Base-by-base conservation (phyloP, 2,113 vertebrate genomes). In the Phocoena sinus region DNA sequence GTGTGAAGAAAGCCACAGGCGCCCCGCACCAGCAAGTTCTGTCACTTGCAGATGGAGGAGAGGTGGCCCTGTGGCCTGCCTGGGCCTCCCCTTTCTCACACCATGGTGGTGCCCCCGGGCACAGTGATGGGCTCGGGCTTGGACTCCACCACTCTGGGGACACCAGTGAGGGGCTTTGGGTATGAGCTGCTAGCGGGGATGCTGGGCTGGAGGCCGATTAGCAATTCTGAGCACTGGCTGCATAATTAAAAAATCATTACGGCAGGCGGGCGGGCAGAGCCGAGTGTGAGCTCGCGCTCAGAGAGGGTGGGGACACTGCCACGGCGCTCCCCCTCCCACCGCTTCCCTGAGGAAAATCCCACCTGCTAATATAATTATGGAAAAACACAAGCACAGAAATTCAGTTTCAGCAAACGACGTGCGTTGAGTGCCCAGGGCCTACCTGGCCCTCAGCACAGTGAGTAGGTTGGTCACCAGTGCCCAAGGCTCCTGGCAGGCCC, bases 241-340 rank as follows among this genome's bases (percentile, higher is more conserved):
- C 96, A 97, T 97, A 98, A 98, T 98, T 98, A 98, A 98, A 98
- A 98, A 98, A 98, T 98, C 97, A 98, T 98, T 98, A 96, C 36
- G 26, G 97, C 96, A 93, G 97, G 97, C 96, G 8, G 96, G 95
- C 94, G 25, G 96, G 97, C 88, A 95, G 95, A 97, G 92, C 94
- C 3, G 94, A 97, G 95, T 97, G 97, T 96, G 97, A 97, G 98
- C 97, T 97, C 97, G 93, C 60, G 84, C 97, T 97, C 76, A 74
- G 96, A 97, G 93, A 94, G 63, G 98, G 97, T 71, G 84, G 97
- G 97, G 97, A 98, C 97, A 97, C 58, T 71, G 95, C 96, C 94
- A 47, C 26, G 96, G 90, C 0, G 58, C 97, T 96, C 96, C 97
- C 95, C 97, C 97, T 94, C 97, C 97, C 95, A 94, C 95, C 1